Base-by-base conservation (phyloP, 2,797 vertebrate genomes). In the Etheostoma perlongum region DNA sequence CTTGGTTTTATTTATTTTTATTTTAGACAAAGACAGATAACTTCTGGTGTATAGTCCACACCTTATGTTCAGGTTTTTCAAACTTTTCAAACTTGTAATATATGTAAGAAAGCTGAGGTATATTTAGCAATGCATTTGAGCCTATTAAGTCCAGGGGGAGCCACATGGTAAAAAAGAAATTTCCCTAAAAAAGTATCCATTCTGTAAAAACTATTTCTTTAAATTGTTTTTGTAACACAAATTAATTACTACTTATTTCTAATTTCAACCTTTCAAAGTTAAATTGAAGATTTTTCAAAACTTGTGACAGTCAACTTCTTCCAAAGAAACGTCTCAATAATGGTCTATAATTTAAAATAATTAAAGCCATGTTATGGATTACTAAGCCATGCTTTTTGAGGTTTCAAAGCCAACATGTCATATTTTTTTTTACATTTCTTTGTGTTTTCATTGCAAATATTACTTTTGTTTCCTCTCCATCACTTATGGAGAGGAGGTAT, bases 1-100 rank as follows among this genome's bases (percentile, higher is more conserved):
- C 71, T 82, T 79, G 71, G 52, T 4, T 60, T 72, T 42, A 60
- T 1, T 59, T 0, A 3, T 66, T 27, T 27, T 52, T 46, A 27
- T 57, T 64, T 77, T 66, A 16, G 66, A 86, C 78, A 85, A 79
- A 81, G 82, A 88, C 57, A 36, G 57, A 88, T 65, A 76, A 70
- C 67, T 76, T 78, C 14, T 21, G 40, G 25, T 74, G 21, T 66
- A 18, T 11, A 15, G 51, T 67, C 48, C 47, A 21, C 65, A 47
- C 47, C 27, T 65, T 66, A 75, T 79, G 73, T 70, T 51, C 6
- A 2, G 54, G n/a, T 81, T 76, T 62, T 30, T 30, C 5, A 63
- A 74, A 85, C 18, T 61, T 15, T 70, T 75, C 15, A 72, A 81
- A 68, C 67, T 57, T 42, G 47, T 48, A 47, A 52, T 78, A 21